Base-by-base conservation (phyloP, 2,888 invertebrate genomes). In the Ischnus inquisitorius region DNA sequence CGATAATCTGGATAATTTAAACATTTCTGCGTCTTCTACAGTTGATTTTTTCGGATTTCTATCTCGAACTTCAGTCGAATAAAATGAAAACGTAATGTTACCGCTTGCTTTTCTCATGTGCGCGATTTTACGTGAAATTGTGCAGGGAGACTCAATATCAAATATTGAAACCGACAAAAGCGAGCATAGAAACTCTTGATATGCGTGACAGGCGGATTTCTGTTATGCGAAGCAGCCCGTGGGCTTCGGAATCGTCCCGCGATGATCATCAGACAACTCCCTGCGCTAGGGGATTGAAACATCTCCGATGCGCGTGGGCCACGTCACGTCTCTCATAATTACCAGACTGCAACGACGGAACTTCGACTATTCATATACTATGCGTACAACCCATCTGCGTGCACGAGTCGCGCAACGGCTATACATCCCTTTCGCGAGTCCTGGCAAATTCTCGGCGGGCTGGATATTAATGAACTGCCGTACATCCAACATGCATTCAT, bases 291-390 rank as follows among this genome's bases (percentile, higher is more conserved):
- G 72, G 69, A 69, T 39, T 74, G 78, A 62, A 76, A 41, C 60
- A 48, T 60, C 83, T 22, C 65, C 39, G 43, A 46, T 19, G 19
- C 12, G 69, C 75, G 39, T 48, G 69, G 75, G 46, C 67, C 74
- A 64, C 79, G 79, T 80, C 76, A 77, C 77, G 84, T 84, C 81
- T 43, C 77, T 84, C 78, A 78, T 80, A 74, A 84, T 84, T 84
- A 84, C 62, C 69, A 39, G 54, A 14, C 46, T 75, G 54, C 64
- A 84, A 75, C 74, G 78, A 68, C 75, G 39, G 25, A 14, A 74
- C 60, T 48, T 8, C 54, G 74, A 48, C 67, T 67, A 25, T 67
- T 74, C 67, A 74, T 80, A 67, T 65, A 25, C 0, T 60, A 48
- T 12, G 10, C 43, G 2, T 12, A 12, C 28, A 4, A 28, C 12